Evolutionary conservation across 2,888 invertebrate genomes (phyloP).

Genomic region (Clitarchus hookeri): DNA sequence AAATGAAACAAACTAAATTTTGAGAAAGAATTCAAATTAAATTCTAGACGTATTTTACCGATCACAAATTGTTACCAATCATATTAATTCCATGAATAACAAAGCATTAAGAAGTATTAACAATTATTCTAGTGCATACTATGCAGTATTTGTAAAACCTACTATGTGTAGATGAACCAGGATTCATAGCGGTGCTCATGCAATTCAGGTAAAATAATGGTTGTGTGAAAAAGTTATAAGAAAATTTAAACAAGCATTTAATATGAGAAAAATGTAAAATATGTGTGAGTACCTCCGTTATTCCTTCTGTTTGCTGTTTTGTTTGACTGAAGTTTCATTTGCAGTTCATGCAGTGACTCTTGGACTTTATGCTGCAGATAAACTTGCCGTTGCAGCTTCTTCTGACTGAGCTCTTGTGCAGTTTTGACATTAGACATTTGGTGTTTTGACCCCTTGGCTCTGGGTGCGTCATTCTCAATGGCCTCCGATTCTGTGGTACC

Average conservation of each 20-base stretch:
- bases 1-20: too few species aligned
- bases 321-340: constrained; percentile 24
- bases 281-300: constrained; percentile 22
- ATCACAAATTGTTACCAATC: too few species aligned
- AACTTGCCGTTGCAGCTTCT: constrained; percentile 18
- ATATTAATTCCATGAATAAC: too few species aligned
- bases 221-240: neutral
- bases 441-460: constrained; percentile 23
- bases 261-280: neutral
- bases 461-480: constrained; percentile 23
- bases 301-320: constrained; percentile 22
- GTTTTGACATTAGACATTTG: constrained; percentile 11
- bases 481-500: constrained; percentile 23
- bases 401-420: constrained; percentile 10
- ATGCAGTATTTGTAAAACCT: neutral
- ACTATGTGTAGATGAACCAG: neutral
- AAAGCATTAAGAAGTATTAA: too few species aligned
- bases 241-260: neutral
- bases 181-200: neutral
- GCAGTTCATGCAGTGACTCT: constrained; percentile 22
- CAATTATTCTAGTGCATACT: neutral
- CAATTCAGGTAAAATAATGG: neutral
- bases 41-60: too few species aligned
- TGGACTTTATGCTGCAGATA: constrained; percentile 23
- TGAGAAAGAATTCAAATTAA: too few species aligned